These are phyloP conservation scores for Abrostola triplasia DNA, from an alignment of 2,888 invertebrate species.

Conservation along the genomic window DNA sequence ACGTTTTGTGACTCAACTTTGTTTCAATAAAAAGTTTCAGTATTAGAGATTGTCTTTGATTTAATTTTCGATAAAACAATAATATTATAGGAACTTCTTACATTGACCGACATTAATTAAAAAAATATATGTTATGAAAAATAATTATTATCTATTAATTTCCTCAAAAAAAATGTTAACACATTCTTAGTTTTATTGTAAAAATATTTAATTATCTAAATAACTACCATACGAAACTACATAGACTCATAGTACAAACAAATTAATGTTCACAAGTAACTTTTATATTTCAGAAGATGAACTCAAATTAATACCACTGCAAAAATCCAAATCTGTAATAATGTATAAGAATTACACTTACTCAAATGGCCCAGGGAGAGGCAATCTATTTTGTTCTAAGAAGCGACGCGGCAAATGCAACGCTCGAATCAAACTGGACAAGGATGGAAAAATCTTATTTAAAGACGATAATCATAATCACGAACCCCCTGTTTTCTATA, in stretches of 20 bases:
- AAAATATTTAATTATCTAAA: too few species aligned
- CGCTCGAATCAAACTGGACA: constrained; percentile 45
- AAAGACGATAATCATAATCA: constrained; percentile 32
- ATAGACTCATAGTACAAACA: neutral
- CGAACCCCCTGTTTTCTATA: neutral
- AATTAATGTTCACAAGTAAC: neutral
- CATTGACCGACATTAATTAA: too few species aligned
- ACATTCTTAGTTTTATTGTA: too few species aligned
- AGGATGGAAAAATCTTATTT: constrained; percentile 15
- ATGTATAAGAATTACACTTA: constrained; percentile 33
- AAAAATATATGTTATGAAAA: too few species aligned
- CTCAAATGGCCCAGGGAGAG: constrained; percentile 32
- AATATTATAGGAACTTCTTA: too few species aligned
- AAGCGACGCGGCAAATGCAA: constrained; percentile 39
- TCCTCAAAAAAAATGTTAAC: too few species aligned
- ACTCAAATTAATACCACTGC: constrained; percentile 29
- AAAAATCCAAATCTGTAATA: constrained; percentile 32
- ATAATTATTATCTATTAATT: too few species aligned
- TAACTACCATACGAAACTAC: neutral
- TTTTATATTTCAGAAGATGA: constrained; percentile 10
- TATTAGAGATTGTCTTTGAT: too few species aligned
- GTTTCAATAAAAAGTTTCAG: too few species aligned
- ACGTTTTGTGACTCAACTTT: too few species aligned
- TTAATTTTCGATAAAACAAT: too few species aligned
- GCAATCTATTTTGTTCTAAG: constrained; percentile 33